Base-by-base conservation (phyloP, 2,797 vertebrate species). In the Oreortyx pictus region DNA sequence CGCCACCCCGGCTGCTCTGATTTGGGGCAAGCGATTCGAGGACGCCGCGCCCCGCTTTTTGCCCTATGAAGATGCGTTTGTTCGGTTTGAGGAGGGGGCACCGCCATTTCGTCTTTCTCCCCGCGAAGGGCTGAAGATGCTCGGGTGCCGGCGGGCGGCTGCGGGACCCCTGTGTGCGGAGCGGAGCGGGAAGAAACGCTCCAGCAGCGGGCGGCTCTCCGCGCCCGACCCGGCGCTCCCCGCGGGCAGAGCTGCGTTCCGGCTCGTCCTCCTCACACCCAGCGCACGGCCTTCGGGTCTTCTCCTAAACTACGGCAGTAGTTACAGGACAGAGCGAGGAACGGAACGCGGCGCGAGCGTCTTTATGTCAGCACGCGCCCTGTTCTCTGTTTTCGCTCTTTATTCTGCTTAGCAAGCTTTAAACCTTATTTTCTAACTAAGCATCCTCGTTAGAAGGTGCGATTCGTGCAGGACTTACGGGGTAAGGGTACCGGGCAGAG, bases 311-410 rank as follows among this genome's bases (percentile, higher is more conserved):
- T 0, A 72, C 22, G 61, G 70, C 41, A 88, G 6, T 60, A 62
- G 20, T 23, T 33, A n/a, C 9, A 16, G 60, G 73, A 41, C 19
- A 87, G 8, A 52, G 4, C 19, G 23, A 47, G 2, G 52, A 18
- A 35, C 18, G 5, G 67, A 71, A 17, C n/a, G 25, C 2, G 27
- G 47, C 7, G 2, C n/a, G 39, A 66, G 73, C 12, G 47, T 14
- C 7, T 57, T 41, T 11, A 1, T 4, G 23, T 44, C 4, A 23
- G 59, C 14, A 14, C 24, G 7, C 4, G 10, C 27, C 2, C 15
- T 41, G 27, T 16, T 52, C 50, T 52, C 16, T 29, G 18, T 52
- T 29, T 16, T 52, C 27, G 50, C 16, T 22, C 86, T 86, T 82
- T 46, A 52, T 43, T 72, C 18, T 75, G 54, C 8, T 75, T 61